Conservation (phyloP, 1,140 invertebrate genomes). For the Cheumatopsyche charites region DNA sequence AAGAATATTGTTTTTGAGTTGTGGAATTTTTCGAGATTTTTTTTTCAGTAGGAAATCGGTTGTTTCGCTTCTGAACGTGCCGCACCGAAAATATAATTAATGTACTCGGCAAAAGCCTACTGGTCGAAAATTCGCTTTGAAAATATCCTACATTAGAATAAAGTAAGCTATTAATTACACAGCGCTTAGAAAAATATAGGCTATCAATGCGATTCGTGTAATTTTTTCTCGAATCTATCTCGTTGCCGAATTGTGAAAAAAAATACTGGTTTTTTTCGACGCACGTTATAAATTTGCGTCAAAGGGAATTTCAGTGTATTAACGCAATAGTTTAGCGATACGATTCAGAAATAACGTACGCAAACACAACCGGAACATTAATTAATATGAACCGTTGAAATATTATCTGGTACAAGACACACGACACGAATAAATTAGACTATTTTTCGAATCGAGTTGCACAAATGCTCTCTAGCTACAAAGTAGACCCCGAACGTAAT, state of each 20-base stretch:
- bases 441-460: conserved; percentile 24
- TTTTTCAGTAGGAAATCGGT: too few relatives aligned
- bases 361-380: conserved; percentile 11
- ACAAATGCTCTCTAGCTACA: conserved; percentile 2
- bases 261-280: conserved; percentile 2
- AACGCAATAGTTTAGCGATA: conserved; percentile 23
- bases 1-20: too few relatives aligned
- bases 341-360: not conserved
- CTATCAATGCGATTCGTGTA: conserved; percentile 13
- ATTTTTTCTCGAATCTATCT: conserved; percentile 14
- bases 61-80: too few relatives aligned
- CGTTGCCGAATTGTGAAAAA: not conserved
- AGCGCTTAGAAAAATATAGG: conserved; percentile 10
- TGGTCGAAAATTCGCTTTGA: too few relatives aligned
- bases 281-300: conserved; percentile 20
- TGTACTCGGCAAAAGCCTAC: too few relatives aligned
- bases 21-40: too few relatives aligned
- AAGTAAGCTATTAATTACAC: conserved; percentile 4
- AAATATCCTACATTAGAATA: too few relatives aligned
- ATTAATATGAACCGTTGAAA: conserved; percentile 31
- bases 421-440: conserved; percentile 28
- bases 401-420: conserved; percentile 22
- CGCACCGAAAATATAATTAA: too few relatives aligned
- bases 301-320: conserved; percentile 21
- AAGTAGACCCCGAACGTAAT: not conserved